These are phyloP conservation scores for Aegotheles bennettii DNA, from an alignment of 2,113 vertebrate species.

Conservation along the genomic window DNA sequence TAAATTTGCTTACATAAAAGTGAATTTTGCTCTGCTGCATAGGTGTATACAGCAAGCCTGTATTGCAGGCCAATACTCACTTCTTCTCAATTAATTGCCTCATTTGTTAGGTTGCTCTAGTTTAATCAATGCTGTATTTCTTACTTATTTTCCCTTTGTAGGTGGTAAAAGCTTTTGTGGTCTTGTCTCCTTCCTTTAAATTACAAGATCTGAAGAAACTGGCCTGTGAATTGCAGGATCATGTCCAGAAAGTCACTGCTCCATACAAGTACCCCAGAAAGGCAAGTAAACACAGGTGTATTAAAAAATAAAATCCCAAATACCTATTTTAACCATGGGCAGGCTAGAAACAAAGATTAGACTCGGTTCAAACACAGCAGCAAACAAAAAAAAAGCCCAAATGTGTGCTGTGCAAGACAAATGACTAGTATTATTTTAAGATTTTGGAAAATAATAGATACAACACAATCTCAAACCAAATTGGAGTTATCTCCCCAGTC, in stretches of 20 bases:
- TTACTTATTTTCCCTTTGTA: slow-evolving; percentile 10
- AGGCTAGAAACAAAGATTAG: neutral
- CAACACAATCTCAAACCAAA: neutral
- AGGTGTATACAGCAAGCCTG: neutral
- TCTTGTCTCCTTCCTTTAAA: slow-evolving; percentile 69
- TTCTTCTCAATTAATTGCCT: neutral
- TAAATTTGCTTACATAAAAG: neutral
- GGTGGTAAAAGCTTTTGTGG: slow-evolving; percentile 83
- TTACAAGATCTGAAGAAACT: slow-evolving; percentile 63
- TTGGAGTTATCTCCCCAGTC: neutral
- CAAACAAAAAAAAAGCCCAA: neutral
- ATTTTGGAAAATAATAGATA: neutral
- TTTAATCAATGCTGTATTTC: neutral
- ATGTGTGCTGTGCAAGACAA: neutral
- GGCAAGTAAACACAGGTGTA: slow-evolving; percentile 3
- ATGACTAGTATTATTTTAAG: neutral
- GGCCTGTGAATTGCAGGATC: slow-evolving; percentile 71
- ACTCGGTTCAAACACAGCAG: neutral
- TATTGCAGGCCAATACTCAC: neutral
- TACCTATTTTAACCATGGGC: neutral
- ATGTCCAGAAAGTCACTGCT: slow-evolving; percentile 78
- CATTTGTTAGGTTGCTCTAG: neutral
- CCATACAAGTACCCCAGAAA: slow-evolving; percentile 84
- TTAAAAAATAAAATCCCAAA: neutral
- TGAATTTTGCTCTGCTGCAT: neutral